Conservation (phyloP, 2,888 invertebrate genomes). For the Lepidocyrtoides sp. region DNA sequence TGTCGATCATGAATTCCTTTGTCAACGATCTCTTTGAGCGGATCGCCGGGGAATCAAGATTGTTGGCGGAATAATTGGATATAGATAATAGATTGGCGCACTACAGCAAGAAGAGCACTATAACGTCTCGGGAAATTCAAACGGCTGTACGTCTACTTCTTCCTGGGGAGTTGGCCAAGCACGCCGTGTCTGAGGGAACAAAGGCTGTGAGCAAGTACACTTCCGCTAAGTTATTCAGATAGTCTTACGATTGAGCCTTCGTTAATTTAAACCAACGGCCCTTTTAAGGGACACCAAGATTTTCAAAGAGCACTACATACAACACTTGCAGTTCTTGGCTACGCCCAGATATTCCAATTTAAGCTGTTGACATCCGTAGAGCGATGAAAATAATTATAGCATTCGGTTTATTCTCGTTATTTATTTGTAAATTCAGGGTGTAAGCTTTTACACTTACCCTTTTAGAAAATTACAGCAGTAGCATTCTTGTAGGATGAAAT, state of each 20-base stretch:
- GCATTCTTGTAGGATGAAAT: too few relatives aligned
- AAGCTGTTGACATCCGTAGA: too few relatives aligned
- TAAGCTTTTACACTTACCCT: too few relatives aligned
- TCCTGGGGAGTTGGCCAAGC: slow-evolving; percentile 86
- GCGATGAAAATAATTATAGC: too few relatives aligned
- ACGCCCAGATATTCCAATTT: too few relatives aligned
- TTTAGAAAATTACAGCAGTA: too few relatives aligned
- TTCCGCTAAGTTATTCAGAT: slow-evolving; percentile 82
- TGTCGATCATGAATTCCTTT: slow-evolving; percentile 88
- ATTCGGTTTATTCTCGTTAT: too few relatives aligned
- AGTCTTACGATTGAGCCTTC: background rate
- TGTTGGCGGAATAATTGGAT: too few relatives aligned
- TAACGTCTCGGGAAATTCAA: slow-evolving; percentile 88
- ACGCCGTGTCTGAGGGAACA: slow-evolving; percentile 87
- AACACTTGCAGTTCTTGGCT: too few relatives aligned
- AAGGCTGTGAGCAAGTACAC: slow-evolving; percentile 87
- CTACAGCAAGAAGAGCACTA: slow-evolving; percentile 87
- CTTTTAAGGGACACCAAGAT: slow-evolving; percentile 36
- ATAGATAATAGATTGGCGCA: slow-evolving; percentile 87
- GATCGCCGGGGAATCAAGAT: slow-evolving; percentile 87
- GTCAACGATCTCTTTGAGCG: slow-evolving; percentile 88
- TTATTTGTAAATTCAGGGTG: too few relatives aligned
- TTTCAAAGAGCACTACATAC: slow-evolving; percentile 12
- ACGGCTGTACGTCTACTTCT: slow-evolving; percentile 84
- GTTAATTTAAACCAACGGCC: slow-evolving; percentile 12